Evolutionary conservation across 2,797 vertebrate genomes (phyloP).

Genomic region (Cuniculus paca): DNA sequence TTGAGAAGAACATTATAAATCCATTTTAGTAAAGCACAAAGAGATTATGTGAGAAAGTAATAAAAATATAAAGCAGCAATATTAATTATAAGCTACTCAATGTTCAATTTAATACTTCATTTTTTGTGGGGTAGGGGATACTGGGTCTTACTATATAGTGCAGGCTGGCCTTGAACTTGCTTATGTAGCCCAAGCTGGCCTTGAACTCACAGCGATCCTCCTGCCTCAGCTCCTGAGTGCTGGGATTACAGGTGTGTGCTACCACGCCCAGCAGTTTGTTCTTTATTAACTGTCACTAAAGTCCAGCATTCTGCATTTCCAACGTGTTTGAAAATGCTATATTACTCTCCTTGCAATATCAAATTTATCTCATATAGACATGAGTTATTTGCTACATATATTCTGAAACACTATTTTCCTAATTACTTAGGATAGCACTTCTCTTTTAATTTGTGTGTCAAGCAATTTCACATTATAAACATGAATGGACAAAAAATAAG

Average conservation of each 20-base stretch:
- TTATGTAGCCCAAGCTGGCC: no score
- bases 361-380: slow-evolving; percentile 32
- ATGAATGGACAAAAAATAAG: background rate
- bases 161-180: no score
- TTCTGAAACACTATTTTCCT: slow-evolving; percentile 35
- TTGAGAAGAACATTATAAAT: background rate
- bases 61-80: background rate
- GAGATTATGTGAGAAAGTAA: background rate
- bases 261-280: background rate
- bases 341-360: slow-evolving; percentile 12
- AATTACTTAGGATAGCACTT: background rate
- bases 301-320: background rate
- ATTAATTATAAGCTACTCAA: background rate
- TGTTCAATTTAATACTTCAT: slow-evolving; percentile 23
- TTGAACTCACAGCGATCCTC: no score
- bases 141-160: no score
- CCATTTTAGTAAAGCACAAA: slow-evolving; percentile 7
- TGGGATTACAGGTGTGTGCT: no score
- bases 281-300: background rate
- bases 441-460: slow-evolving; percentile 24
- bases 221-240: no score
- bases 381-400: slow-evolving; percentile 30
- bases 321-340: background rate
- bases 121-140: no score
- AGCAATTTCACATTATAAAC: slow-evolving; percentile 26